Evolutionary conservation across 2,113 vertebrate species (phyloP).

Genomic region (Sclerurus mexicanus): DNA sequence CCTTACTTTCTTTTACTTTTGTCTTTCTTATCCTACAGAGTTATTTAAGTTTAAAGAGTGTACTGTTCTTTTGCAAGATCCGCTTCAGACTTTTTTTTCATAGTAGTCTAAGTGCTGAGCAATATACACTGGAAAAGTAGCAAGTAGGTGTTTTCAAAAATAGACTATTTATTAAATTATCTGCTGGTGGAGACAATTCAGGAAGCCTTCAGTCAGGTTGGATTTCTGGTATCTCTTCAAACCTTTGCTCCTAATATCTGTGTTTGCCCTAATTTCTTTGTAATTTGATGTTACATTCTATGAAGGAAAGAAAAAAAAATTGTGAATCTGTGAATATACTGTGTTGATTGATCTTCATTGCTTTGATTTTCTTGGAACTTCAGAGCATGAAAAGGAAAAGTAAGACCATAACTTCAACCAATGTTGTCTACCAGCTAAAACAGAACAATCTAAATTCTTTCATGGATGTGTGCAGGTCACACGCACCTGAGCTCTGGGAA

Average conservation of each 20-base stretch:
- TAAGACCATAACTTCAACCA: not conserved
- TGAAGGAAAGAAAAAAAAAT: not conserved
- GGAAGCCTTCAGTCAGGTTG: not conserved
- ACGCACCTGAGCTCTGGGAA: not conserved
- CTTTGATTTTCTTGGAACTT: not conserved
- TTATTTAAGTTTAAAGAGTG: not conserved
- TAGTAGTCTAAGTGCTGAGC: not conserved
- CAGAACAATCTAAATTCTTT: not conserved
- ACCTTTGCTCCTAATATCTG: not conserved
- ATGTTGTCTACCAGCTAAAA: not conserved
- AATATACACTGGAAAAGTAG: not conserved
- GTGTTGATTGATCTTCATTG: not conserved
- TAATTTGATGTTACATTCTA: not conserved
- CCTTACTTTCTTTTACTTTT: not conserved
- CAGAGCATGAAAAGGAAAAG: not conserved
- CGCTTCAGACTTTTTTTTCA: not conserved
- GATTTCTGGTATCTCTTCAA: not conserved
- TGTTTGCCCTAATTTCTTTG: not conserved
- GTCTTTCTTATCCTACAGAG: not conserved
- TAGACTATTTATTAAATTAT: not conserved
- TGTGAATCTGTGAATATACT: not conserved
- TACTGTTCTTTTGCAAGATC: not conserved
- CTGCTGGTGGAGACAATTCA: not conserved
- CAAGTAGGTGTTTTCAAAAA: not conserved
- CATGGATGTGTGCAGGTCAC: not conserved